Evolutionary conservation across 2,888 invertebrate species (phyloP).

Genomic region (Clanis bilineata): DNA sequence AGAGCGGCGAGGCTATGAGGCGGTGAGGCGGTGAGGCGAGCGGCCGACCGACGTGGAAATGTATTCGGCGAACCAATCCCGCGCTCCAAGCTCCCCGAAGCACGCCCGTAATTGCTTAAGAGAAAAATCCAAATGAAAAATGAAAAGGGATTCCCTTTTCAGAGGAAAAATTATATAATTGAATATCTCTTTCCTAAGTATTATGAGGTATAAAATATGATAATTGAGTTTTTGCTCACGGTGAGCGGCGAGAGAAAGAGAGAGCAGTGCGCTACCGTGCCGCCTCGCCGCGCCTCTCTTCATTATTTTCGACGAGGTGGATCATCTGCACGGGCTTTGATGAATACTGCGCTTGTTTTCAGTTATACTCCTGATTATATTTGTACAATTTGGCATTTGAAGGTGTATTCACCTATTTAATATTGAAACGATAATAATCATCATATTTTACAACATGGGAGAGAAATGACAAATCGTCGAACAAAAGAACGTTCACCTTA

Average conservation of each 20-base stretch:
- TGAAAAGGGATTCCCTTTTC: slow-evolving; percentile 80
- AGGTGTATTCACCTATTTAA: neutral
- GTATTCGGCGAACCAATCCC: slow-evolving; percentile 64
- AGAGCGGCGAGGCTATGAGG: slow-evolving; percentile 36
- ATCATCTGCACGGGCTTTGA: slow-evolving; percentile 31
- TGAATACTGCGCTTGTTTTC: neutral
- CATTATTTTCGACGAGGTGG: slow-evolving; percentile 30
- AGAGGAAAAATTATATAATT: slow-evolving; percentile 81
- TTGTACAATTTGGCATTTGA: neutral
- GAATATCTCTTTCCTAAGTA: slow-evolving; percentile 80
- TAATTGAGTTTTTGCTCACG: slow-evolving; percentile 78
- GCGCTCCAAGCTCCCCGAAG: slow-evolving; percentile 63
- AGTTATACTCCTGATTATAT: neutral
- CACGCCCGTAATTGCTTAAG: slow-evolving; percentile 78
- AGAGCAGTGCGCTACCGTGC: slow-evolving; percentile 19
- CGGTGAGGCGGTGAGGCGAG: slow-evolving; percentile 32
- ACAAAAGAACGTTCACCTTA: no score
- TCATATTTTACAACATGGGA: neutral
- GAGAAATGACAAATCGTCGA: no score
- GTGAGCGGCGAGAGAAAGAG: slow-evolving; percentile 50
- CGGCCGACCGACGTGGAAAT: slow-evolving; percentile 53
- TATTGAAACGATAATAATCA: neutral
- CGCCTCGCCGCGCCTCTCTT: neutral
- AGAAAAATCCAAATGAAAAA: slow-evolving; percentile 83
- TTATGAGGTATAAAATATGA: slow-evolving; percentile 82